phyloP scores from a whole-genome alignment of 2,797 vertebrate genomes.

The Amniataba percoides region DNA sequence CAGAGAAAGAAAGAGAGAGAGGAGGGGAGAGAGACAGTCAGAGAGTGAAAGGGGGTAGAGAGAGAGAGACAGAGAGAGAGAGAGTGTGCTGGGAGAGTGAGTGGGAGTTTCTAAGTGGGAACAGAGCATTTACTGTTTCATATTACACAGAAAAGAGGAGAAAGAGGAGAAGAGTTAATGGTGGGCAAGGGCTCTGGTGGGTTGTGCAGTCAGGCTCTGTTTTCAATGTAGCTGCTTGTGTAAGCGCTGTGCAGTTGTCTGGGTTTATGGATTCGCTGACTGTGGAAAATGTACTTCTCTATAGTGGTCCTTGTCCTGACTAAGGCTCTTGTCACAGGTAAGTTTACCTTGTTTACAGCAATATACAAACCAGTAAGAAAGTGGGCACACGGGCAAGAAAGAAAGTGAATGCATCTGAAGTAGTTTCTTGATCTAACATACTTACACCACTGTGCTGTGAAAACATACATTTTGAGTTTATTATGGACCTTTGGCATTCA shows the following conservation, averaged over 20 bases:
- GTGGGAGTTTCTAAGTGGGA: conserved; percentile 89
- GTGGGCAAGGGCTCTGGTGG: conserved; percentile 76
- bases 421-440: conserved; percentile 12
- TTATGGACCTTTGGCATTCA: conserved; percentile 18
- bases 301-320: conserved; percentile 88
- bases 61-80: conserved; percentile 61
- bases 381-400: conserved; percentile 8
- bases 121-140: conserved; percentile 89
- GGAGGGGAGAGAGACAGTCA: conserved; percentile 25
- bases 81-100: conserved; percentile 74
- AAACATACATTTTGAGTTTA: conserved; percentile 7
- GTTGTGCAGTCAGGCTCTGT: conserved; percentile 70
- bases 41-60: conserved; percentile 24
- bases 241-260: conserved; percentile 76
- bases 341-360: conserved; percentile 76
- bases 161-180: conserved; percentile 82
- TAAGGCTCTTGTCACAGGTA: conserved; percentile 87
- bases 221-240: conserved; percentile 77
- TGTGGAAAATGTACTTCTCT: conserved; percentile 88
- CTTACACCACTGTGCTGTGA: background rate
- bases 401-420: background rate
- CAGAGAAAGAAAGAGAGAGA: conserved; percentile 60
- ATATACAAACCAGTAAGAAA: conserved; percentile 25
- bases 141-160: conserved; percentile 86
- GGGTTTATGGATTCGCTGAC: conserved; percentile 87